Percentiles rank a stretch among this genome's conserved stretches.
phyloP scores from a whole-genome alignment of 2,797 vertebrate species.

The Otolemur crassicaudatus region DNA sequence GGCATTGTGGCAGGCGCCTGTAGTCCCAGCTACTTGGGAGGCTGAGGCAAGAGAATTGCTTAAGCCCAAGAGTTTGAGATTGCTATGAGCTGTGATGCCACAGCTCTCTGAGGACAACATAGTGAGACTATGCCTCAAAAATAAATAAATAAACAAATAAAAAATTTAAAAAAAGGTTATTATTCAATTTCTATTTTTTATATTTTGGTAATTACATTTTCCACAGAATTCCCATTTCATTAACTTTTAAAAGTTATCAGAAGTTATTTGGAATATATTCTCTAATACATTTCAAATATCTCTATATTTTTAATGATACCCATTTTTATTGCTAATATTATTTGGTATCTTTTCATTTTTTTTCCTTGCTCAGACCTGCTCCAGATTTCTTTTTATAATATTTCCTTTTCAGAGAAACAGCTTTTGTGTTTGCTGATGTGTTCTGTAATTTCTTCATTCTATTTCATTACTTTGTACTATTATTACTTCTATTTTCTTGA shows the following conservation, averaged over 20 bases:
- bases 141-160: no score
- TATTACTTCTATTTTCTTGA: neutral
- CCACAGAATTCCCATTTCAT: neutral
- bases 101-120: no score
- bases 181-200: neutral
- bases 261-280: neutral
- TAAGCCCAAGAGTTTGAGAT: no score
- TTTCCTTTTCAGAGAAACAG: neutral
- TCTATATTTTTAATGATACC: neutral
- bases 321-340: neutral
- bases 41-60: no score
- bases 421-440: neutral
- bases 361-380: neutral
- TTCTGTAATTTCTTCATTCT: neutral
- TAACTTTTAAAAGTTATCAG: neutral
- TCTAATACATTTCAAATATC: neutral
- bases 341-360: neutral
- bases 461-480: conserved; percentile 2
- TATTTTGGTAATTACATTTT: neutral
- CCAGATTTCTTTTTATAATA: neutral
- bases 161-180: neutral
- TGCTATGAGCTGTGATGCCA: no score
- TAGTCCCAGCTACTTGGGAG: no score
- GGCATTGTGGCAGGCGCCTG: no score
- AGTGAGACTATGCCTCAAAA: no score